Evolutionary conservation across 2,888 invertebrate genomes (phyloP).

Genomic region (Dynastes grantii): DNA sequence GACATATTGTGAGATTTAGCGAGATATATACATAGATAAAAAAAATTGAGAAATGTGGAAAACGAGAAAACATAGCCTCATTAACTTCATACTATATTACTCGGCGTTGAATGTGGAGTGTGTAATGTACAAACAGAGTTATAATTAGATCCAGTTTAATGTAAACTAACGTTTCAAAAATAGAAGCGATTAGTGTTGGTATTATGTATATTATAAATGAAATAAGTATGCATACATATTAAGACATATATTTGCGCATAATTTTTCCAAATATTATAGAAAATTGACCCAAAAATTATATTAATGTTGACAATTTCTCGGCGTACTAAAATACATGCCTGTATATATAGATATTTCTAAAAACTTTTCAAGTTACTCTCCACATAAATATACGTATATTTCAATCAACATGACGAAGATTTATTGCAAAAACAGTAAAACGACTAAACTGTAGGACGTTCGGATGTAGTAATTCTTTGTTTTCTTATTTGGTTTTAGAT

Average conservation of each 20-base stretch:
- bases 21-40: no score
- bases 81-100: constrained; percentile 36
- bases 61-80: constrained; percentile 11
- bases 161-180: constrained; percentile 47
- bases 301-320: no score
- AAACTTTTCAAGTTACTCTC: no score
- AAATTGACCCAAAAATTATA: no score
- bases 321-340: no score
- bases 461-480: no score
- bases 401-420: no score
- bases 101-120: constrained; percentile 29
- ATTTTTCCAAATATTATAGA: not conserved
- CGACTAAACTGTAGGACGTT: no score
- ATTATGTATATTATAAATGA: constrained; percentile 36
- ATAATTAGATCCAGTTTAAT: constrained; percentile 48
- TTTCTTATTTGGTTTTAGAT: no score
- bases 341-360: no score
- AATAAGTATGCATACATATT: constrained; percentile 12
- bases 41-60: constrained; percentile 1
- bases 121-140: constrained; percentile 48
- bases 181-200: constrained; percentile 49
- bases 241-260: not conserved
- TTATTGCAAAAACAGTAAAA: no score
- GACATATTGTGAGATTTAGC: not conserved
- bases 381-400: no score